A percentile compares a stretch with the other conserved stretches of the same genome.
phyloP scores from a whole-genome alignment of 2,113 vertebrate species.

The Natator depressus region DNA sequence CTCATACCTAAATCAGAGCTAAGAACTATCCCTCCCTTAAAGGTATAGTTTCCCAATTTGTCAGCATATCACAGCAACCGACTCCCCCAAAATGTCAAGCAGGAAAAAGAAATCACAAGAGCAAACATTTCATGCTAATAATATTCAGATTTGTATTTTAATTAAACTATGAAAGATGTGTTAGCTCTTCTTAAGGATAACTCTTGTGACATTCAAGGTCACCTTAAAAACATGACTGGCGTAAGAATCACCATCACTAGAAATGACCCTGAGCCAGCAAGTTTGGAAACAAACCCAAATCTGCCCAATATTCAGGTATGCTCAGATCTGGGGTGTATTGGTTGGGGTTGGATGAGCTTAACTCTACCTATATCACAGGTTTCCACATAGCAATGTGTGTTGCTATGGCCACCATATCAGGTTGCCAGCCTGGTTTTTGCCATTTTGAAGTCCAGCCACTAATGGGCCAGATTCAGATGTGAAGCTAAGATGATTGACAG shows the following conservation, averaged over 20 bases:
- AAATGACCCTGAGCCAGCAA: not conserved
- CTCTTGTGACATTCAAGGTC: not conserved
- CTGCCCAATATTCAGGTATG: not conserved
- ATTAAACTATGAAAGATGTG: not conserved
- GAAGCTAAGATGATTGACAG: not conserved
- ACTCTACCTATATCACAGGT: not conserved
- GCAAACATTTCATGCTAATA: fast-evolving
- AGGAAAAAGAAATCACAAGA: not conserved
- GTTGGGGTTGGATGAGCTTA: not conserved
- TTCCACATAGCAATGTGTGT: not conserved
- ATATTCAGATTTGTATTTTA: not conserved
- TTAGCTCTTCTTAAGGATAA: not conserved
- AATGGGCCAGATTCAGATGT: not conserved
- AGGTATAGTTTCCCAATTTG: not conserved
- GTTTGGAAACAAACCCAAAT: not conserved
- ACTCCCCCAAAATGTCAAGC: not conserved
- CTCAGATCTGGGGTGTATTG: not conserved
- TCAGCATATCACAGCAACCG: not conserved
- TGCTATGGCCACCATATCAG: not conserved
- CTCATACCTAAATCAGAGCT: not conserved
- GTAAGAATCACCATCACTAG: not conserved
- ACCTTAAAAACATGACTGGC: not conserved
- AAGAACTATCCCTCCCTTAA: not conserved
- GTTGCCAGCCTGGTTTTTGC: not conserved
- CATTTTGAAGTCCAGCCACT: not conserved